Percentiles rank a stretch among this genome's conserved stretches.
Evolutionary conservation across 2,797 vertebrate species (phyloP).

Genomic region (Setipinna tenuifilis): DNA sequence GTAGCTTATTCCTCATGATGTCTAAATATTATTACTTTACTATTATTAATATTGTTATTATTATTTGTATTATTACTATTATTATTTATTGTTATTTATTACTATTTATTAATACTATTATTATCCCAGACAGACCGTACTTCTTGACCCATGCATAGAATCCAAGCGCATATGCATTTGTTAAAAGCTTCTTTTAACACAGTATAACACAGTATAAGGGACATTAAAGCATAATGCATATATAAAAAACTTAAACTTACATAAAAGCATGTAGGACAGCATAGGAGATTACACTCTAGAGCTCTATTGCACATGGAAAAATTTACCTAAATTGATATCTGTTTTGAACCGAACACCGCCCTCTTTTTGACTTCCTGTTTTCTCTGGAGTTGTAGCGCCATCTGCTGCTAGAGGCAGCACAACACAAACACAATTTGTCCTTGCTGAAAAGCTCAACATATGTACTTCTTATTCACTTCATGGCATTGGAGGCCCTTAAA

Average conservation of each 20-base stretch:
- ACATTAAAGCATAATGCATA: conserved; percentile 51
- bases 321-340: conserved; percentile 81
- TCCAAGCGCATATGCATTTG: conserved; percentile 27
- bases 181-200: not conserved
- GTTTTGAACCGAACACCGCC: conserved; percentile 79
- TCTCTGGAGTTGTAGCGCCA: conserved; percentile 84
- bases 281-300: conserved; percentile 58
- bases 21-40: not conserved
- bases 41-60: conserved; percentile 35
- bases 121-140: conserved; percentile 13
- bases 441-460: conserved; percentile 63
- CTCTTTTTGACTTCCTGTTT: conserved; percentile 76
- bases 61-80: conserved; percentile 41
- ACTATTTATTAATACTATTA: conserved; percentile 9
- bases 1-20: not conserved
- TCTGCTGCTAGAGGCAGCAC: conserved; percentile 82
- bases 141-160: conserved; percentile 27
- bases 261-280: conserved; percentile 59
- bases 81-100: conserved; percentile 32
- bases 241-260: conserved; percentile 56
- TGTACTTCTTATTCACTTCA: conserved; percentile 37
- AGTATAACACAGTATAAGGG: conserved; percentile 12
- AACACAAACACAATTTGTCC: conserved; percentile 76
- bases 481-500: conserved; percentile 47
- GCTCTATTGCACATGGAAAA: conserved; percentile 59